Evolutionary conservation across 2,888 invertebrate genomes (phyloP).

Genomic region (Notocelia uddmanniana): DNA sequence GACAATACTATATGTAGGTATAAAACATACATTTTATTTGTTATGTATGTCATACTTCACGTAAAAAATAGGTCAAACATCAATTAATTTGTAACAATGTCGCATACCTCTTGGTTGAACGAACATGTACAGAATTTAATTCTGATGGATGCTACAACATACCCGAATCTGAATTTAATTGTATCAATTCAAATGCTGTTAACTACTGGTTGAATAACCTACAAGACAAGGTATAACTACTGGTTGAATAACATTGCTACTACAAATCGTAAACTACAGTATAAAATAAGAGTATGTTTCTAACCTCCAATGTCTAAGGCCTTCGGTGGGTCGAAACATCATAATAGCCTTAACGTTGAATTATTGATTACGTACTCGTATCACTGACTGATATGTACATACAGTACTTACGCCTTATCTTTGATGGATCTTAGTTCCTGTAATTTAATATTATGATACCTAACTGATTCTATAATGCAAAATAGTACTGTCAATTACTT

Average conservation of each 20-base stretch:
- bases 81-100: background rate
- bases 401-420: conserved; percentile 26
- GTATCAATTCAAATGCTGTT: too few relatives aligned
- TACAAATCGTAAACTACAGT: conserved; percentile 31
- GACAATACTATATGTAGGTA: background rate
- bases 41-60: background rate
- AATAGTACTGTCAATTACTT: conserved; percentile 7
- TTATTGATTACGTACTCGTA: conserved; percentile 20
- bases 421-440: conserved; percentile 28
- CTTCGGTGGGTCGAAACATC: conserved; percentile 46
- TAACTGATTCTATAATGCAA: conserved; percentile 9
- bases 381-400: background rate
- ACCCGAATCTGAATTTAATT: too few relatives aligned
- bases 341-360: conserved; percentile 44
- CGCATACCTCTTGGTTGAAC: background rate
- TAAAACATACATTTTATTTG: too few relatives aligned
- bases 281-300: conserved; percentile 43
- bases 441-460: conserved; percentile 28
- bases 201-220: too few relatives aligned
- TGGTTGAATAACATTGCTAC: background rate
- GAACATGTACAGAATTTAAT: background rate
- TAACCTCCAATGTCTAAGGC: conserved; percentile 49
- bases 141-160: background rate
- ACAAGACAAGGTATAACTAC: background rate
- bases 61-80: too few relatives aligned